Evolutionary conservation across 2,888 invertebrate species (phyloP).

Genomic region (Linnaemya vulpina): DNA sequence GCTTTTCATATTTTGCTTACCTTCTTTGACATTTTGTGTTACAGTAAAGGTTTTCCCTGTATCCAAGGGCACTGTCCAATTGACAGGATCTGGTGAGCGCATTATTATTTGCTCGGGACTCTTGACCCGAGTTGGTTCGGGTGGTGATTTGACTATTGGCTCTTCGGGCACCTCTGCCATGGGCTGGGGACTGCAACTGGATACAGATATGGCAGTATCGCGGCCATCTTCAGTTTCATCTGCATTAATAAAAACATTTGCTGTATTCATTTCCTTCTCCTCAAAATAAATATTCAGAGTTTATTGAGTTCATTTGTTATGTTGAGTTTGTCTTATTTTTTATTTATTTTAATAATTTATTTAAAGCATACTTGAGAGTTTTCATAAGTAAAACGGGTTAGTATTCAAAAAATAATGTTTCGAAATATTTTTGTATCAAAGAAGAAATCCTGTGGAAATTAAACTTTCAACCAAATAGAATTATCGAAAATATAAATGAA

Average conservation of each 20-base stretch:
- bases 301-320: constrained; percentile 35
- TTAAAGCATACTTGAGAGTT: constrained; percentile 59
- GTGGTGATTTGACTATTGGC: constrained; percentile 94
- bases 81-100: constrained; percentile 96
- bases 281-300: neutral
- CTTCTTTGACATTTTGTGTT: constrained; percentile 94
- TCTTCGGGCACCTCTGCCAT: constrained; percentile 83
- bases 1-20: constrained; percentile 80
- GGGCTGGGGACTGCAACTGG: constrained; percentile 81
- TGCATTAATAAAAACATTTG: constrained; percentile 58
- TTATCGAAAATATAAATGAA: constrained; percentile 42
- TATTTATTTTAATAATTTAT: constrained; percentile 1
- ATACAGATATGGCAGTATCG: constrained; percentile 81
- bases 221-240: constrained; percentile 81
- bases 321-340: constrained; percentile 46
- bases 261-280: neutral
- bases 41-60: constrained; percentile 97
- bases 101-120: constrained; percentile 96
- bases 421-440: constrained; percentile 46
- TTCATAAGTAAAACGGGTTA: constrained; percentile 54
- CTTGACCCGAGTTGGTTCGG: constrained; percentile 96
- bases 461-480: constrained; percentile 41
- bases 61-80: constrained; percentile 97
- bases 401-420: constrained; percentile 61
- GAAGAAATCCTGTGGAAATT: constrained; percentile 56